Evolutionary conservation across 1,140 invertebrate genomes (phyloP).

Genomic region (Drosophila busckii): DNA sequence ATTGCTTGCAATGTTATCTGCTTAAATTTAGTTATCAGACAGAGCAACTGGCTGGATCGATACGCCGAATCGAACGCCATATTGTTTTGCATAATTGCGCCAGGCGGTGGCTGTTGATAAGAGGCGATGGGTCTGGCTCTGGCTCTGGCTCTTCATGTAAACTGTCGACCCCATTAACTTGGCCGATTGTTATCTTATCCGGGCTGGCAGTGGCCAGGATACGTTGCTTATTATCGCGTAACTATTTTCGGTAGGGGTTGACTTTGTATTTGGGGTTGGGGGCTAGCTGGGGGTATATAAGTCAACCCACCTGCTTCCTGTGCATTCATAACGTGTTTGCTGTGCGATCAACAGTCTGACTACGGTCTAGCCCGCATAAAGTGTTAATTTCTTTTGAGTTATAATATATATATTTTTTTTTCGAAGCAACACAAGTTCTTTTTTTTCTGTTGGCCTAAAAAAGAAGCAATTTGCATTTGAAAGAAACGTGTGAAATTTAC

Average conservation of each 20-base stretch:
- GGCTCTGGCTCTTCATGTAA: neutral
- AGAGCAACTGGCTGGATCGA: constrained; percentile 65
- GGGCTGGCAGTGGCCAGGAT: constrained; percentile 46
- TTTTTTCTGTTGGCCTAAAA: constrained; percentile 25
- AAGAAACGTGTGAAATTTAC: constrained; percentile 64
- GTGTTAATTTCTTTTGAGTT: constrained; percentile 42
- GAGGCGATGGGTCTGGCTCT: neutral
- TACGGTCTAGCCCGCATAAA: constrained; percentile 55
- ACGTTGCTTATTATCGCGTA: neutral
- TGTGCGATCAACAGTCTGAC: constrained; percentile 39
- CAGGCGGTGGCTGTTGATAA: constrained; percentile 38
- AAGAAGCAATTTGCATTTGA: constrained; percentile 62
- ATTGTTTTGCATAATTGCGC: constrained; percentile 68
- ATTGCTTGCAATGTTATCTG: constrained; percentile 14
- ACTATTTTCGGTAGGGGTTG: constrained; percentile 20
- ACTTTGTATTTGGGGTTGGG: neutral
- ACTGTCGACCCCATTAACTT: constrained; percentile 51
- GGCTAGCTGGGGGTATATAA: constrained; percentile 43
- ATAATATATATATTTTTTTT: constrained; percentile 4
- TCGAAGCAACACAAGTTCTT: too few species aligned
- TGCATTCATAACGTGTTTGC: constrained; percentile 59
- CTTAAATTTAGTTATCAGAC: too few species aligned
- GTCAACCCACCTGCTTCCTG: constrained; percentile 53
- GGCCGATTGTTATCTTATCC: constrained; percentile 59
- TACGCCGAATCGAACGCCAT: constrained; percentile 64